Evolutionary conservation across 2,113 vertebrate genomes (phyloP).

Genomic region (Mionectes macconnelli): DNA sequence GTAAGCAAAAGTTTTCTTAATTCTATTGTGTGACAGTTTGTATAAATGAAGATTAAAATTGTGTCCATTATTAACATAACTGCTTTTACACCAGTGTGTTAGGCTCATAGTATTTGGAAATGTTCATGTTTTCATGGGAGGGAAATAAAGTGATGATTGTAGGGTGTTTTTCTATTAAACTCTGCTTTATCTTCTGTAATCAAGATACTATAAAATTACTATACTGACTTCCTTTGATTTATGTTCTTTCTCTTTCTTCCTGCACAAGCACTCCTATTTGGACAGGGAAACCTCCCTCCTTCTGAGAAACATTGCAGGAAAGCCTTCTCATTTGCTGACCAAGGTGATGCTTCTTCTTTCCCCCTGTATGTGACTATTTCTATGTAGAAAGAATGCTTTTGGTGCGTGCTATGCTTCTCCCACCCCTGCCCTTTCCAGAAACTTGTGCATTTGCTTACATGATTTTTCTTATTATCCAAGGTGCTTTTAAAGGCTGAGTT

Average conservation of each 20-base stretch:
- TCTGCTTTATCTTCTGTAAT: slow-evolving; percentile 50
- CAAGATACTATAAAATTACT: slow-evolving; percentile 71
- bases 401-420: not conserved
- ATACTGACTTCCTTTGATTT: slow-evolving; percentile 84
- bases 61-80: not conserved
- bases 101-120: not conserved
- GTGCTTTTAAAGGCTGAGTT: slow-evolving; percentile 28
- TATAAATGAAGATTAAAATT: not conserved
- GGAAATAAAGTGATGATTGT: not conserved
- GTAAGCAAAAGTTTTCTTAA: slow-evolving; percentile 45
- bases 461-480: slow-evolving; percentile 25
- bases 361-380: slow-evolving; percentile 73
- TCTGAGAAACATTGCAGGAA: slow-evolving; percentile 99
- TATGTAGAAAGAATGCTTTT: slow-evolving; percentile 63
- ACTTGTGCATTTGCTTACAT: slow-evolving; percentile 1
- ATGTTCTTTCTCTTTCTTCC: slow-evolving; percentile 79
- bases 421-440: not conserved
- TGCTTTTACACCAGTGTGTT: not conserved
- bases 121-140: not conserved
- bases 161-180: not conserved
- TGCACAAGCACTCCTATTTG: slow-evolving; percentile 98
- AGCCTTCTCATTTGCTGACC: slow-evolving; percentile 99
- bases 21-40: not conserved
- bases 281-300: slow-evolving; percentile 99
- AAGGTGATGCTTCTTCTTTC: slow-evolving; percentile 90